Evolutionary conservation across 1,140 invertebrate genomes (phyloP).

Genomic region (Ceratosolen fusciceps): DNA sequence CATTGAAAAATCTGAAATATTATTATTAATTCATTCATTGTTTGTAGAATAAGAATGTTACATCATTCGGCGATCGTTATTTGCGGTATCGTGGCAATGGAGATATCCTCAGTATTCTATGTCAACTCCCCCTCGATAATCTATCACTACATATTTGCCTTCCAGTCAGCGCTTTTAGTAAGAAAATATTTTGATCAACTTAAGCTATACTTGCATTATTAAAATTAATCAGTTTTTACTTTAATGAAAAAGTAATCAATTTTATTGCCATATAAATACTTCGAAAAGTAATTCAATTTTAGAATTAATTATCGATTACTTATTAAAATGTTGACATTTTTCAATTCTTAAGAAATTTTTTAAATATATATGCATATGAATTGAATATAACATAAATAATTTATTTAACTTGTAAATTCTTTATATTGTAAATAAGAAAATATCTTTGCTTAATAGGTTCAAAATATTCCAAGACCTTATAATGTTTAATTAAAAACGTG

Average conservation of each 20-base stretch:
- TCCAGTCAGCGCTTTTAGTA: constrained; percentile 74
- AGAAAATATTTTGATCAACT: constrained; percentile 57
- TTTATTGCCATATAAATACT: not conserved
- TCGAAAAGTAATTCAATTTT: not conserved
- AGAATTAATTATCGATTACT: too few species aligned
- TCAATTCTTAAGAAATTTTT: too few species aligned
- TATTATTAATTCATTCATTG: not conserved
- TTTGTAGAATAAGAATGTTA: constrained; percentile 72
- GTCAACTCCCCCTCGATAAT: constrained; percentile 74
- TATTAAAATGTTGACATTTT: too few species aligned
- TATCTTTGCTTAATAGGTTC: too few species aligned
- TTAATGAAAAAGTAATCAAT: not conserved
- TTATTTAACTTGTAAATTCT: too few species aligned
- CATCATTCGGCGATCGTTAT: constrained; percentile 75
- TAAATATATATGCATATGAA: too few species aligned
- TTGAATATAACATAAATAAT: too few species aligned
- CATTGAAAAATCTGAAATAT: too few species aligned
- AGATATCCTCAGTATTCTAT: constrained; percentile 75
- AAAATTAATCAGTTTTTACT: not conserved
- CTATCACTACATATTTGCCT: constrained; percentile 75
- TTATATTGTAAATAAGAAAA: too few species aligned
- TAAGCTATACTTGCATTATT: not conserved
- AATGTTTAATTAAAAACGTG: too few species aligned
- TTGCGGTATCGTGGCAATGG: constrained; percentile 73
- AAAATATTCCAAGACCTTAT: too few species aligned